Evolutionary conservation across 2,888 invertebrate genomes (phyloP), one percentile per base, ranked within the genome.

Genomic region (Mystacides longicornis): DNA sequence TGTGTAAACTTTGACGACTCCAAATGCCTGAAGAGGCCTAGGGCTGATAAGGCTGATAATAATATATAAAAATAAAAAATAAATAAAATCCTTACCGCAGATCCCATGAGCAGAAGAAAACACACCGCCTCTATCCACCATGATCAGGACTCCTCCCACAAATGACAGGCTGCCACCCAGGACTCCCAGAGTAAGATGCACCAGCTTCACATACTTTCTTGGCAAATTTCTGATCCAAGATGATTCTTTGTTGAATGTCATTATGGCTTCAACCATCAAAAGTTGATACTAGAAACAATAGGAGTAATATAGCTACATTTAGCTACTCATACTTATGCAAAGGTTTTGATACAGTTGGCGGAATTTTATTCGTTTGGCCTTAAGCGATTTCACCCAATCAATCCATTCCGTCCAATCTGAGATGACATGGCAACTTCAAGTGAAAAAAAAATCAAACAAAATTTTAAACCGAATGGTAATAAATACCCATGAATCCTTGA

Each of bases 251-350:
- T 20, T 54, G 21, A 49, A 54, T 11, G 49, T 43, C 16, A 54
- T 16, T 9, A 54, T 45, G 19, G 49, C 49, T 23, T 54, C 54
- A 2, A 50, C 54, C 54, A 54, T 42, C 27, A 54, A 20, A 14
- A 54, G 31, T 45, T 54, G 54, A 47, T 54, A 54, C 54, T 54
- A 48, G 2, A 48, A 45, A 14, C 16, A 37, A 37, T n/a, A 37
- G 3, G 27, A 27, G 5, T 11, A 27, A n/a, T n/a, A n/a, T n/a
- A n/a, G n/a, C n/a, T n/a, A n/a, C n/a, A n/a, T n/a, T n/a, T n/a
- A n/a, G n/a, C n/a, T n/a, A n/a, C n/a, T n/a, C n/a, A n/a, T n/a
- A n/a, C n/a, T n/a, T n/a, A n/a, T n/a, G n/a, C n/a, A n/a, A n/a
- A n/a, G n/a, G n/a, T n/a, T n/a, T n/a, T n/a, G n/a, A n/a, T n/a